A percentile compares a stretch with the other conserved stretches of the same genome.
Conservation (phyloP, 2,888 invertebrate genomes). For the Drosophila siamana region DNA sequence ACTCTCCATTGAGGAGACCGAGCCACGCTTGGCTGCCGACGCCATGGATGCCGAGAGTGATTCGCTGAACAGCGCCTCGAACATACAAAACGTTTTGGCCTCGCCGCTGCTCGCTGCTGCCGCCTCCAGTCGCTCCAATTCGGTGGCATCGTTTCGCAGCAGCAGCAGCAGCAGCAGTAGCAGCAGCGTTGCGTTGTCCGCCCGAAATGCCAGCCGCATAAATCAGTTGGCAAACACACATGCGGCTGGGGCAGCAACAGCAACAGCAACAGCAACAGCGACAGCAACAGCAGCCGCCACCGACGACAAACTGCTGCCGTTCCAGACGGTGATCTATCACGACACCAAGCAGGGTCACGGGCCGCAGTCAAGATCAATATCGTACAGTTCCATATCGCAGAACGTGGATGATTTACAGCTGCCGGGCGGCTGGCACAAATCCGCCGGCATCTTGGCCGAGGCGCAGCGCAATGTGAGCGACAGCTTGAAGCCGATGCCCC, state of each 20-base stretch:
- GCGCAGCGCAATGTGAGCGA: conserved; percentile 83
- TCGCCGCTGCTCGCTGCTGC: conserved; percentile 86
- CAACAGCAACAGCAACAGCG: conserved; percentile 21
- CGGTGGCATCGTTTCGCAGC: conserved; percentile 85
- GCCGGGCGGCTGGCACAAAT: conserved; percentile 75
- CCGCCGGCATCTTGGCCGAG: conserved; percentile 79
- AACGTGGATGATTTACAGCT: conserved; percentile 81
- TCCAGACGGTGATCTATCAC: conserved; percentile 86
- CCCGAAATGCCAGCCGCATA: conserved; percentile 48
- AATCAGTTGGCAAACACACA: conserved; percentile 41
- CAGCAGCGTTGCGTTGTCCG: conserved; percentile 8
- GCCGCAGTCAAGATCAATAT: conserved; percentile 86
- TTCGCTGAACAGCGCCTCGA: conserved; percentile 83
- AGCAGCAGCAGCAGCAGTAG: too few relatives aligned
- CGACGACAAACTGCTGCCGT: conserved; percentile 85
- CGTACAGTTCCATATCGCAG: conserved; percentile 87
- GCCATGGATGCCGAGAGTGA: conserved; percentile 70
- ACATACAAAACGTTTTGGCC: conserved; percentile 83
- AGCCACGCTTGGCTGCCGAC: conserved; percentile 85
- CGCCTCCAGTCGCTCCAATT: conserved; percentile 59
- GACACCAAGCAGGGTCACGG: conserved; percentile 83
- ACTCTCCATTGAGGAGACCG: conserved; percentile 87
- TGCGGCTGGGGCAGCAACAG: conserved; percentile 18
- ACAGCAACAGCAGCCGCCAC: conserved; percentile 31
- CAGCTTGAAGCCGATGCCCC: conserved; percentile 73